Evolutionary conservation across 2,888 invertebrate genomes (phyloP).

Genomic region (Bhutanitis thaidina): DNA sequence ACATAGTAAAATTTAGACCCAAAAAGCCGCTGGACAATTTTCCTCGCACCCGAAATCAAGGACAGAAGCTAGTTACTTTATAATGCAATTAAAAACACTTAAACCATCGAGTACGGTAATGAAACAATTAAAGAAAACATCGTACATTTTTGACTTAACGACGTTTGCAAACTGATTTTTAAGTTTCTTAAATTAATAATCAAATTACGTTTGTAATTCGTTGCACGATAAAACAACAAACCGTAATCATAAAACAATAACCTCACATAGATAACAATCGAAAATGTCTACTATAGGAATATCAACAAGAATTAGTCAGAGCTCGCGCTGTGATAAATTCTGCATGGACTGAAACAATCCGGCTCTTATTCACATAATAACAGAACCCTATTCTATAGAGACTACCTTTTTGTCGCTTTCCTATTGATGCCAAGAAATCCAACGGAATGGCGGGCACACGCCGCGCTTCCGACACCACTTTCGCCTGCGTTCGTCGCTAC

Average conservation of each 20-base stretch:
- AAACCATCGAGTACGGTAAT: too few relatives aligned
- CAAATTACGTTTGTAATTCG: too few relatives aligned
- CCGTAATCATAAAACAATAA: not conserved
- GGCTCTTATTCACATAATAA: constrained; percentile 2
- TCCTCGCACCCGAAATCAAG: too few relatives aligned
- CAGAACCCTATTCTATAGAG: not conserved
- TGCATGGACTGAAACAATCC: constrained; percentile 9
- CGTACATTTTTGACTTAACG: too few relatives aligned
- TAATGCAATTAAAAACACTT: too few relatives aligned
- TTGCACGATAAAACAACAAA: not conserved
- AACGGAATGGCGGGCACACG: constrained; percentile 34
- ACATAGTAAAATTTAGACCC: too few relatives aligned
- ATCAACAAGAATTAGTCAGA: not conserved
- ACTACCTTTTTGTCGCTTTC: constrained; percentile 24
- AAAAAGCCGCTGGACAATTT: too few relatives aligned
- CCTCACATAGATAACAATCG: not conserved
- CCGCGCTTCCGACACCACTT: constrained; percentile 67
- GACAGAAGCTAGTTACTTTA: too few relatives aligned
- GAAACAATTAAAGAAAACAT: too few relatives aligned
- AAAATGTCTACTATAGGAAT: not conserved
- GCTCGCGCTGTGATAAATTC: not conserved
- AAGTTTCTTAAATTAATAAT: too few relatives aligned
- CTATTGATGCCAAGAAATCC: constrained; percentile 31
- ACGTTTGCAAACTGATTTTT: too few relatives aligned
- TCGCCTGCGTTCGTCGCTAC: constrained; percentile 60